A percentile compares a stretch with the other conserved stretches of the same genome.
phyloP scores from a whole-genome alignment of 2,113 vertebrate genomes.

The Bubo bubo region DNA sequence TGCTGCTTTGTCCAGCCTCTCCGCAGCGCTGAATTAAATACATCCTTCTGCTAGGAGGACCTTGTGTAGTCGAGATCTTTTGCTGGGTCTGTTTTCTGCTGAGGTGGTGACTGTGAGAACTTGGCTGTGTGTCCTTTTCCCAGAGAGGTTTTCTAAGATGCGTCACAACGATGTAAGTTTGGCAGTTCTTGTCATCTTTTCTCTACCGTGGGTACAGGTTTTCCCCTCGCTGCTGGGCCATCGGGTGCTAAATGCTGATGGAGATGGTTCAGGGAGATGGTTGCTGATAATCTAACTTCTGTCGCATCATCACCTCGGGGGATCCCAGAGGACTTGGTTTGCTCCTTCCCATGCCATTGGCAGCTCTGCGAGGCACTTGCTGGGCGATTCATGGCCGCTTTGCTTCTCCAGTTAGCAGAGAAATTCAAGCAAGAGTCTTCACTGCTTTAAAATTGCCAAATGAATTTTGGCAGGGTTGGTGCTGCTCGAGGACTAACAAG shows the following conservation, averaged over 20 bases:
- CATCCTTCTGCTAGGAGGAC: neutral
- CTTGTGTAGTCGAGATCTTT: neutral
- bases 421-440: neutral
- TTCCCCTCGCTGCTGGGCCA: neutral
- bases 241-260: neutral
- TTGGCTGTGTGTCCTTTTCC: neutral
- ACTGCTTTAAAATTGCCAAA: neutral
- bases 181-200: neutral
- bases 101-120: neutral
- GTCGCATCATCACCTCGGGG: neutral
- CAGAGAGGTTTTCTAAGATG: neutral
- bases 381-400: neutral
- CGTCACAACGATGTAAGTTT: accelerated
- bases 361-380: neutral
- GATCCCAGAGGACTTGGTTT: neutral
- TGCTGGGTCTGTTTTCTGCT: neutral
- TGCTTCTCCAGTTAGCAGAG: neutral
- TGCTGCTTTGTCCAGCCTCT: neutral
- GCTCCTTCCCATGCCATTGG: neutral
- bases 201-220: accelerated
- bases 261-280: too few relatives aligned
- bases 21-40: neutral
- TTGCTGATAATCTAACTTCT: neutral
- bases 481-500: neutral
- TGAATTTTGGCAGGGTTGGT: neutral